phyloP scores from a whole-genome alignment of 2,888 invertebrate genomes.

The Peribatodes rhomboidaria region DNA sequence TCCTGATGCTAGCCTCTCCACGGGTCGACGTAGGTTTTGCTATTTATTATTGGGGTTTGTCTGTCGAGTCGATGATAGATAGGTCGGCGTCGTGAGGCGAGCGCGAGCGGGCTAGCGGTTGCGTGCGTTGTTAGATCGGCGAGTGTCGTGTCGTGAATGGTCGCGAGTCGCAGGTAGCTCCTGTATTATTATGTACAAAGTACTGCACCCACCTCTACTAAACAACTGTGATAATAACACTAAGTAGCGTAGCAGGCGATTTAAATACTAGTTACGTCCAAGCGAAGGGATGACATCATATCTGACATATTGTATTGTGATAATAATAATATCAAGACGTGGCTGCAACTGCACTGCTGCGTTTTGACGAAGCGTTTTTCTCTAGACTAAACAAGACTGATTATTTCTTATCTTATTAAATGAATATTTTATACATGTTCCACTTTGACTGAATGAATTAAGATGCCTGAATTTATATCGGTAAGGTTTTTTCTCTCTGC shows the following conservation, averaged over 20 bases:
- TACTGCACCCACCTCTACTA: constrained; percentile 87
- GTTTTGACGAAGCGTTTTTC: constrained; percentile 83
- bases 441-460: constrained; percentile 85
- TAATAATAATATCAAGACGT: constrained; percentile 78
- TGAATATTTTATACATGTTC: constrained; percentile 85
- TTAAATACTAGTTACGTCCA: constrained; percentile 86
- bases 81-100: constrained; percentile 40
- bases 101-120: constrained; percentile 62
- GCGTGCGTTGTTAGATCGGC: constrained; percentile 72
- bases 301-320: constrained; percentile 87
- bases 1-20: constrained; percentile 69
- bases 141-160: constrained; percentile 70
- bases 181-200: constrained; percentile 85
- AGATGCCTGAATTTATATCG: constrained; percentile 84
- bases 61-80: constrained; percentile 1
- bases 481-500: constrained; percentile 78
- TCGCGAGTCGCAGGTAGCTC: constrained; percentile 80
- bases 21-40: constrained; percentile 54
- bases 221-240: constrained; percentile 88
- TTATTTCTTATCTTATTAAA: constrained; percentile 87
- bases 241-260: constrained; percentile 87
- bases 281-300: constrained; percentile 87
- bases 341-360: constrained; percentile 57
- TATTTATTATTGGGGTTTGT: constrained; percentile 53
- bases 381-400: constrained; percentile 87